These are phyloP conservation scores for Brevimyrus niger DNA, from an alignment of 2,113 vertebrate species.

Conservation along the genomic window DNA sequence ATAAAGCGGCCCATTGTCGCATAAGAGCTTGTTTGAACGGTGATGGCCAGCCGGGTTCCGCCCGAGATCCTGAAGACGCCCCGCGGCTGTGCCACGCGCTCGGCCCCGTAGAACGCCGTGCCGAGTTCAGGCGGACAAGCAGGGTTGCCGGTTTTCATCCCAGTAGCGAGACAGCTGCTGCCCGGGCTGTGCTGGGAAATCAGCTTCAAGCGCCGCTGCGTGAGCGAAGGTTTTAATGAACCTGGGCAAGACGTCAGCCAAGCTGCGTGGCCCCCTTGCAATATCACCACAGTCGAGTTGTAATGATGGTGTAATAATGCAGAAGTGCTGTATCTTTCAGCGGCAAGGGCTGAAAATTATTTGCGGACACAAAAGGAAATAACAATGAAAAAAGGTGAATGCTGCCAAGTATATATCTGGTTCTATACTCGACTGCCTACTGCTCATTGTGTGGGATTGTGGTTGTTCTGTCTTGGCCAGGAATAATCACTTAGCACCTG, in stretches of 20 bases:
- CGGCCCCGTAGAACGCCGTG: neutral
- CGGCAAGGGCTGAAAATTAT: neutral
- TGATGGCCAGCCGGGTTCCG: neutral
- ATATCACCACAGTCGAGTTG: neutral
- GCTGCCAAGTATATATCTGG: neutral
- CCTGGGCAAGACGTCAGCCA: neutral
- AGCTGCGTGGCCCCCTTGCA: neutral
- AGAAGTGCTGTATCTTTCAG: neutral
- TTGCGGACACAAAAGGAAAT: neutral
- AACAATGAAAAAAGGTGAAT: neutral
- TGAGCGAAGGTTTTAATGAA: conserved; percentile 17
- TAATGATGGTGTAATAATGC: conserved; percentile 7
- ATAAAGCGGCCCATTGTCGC: neutral
- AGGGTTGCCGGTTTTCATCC: neutral
- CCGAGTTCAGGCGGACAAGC: conserved; percentile 6
- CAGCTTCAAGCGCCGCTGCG: neutral
- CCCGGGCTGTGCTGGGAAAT: neutral
- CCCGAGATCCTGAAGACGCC: neutral
- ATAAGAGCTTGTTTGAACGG: neutral
- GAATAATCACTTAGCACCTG: neutral
- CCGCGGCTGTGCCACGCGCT: neutral
- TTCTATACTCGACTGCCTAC: neutral
- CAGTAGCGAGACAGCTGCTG: neutral
- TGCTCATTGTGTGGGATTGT: neutral
- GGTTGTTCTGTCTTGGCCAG: neutral